phyloP scores from a whole-genome alignment of 2,888 invertebrate genomes.

The Cheilosia grossa region DNA sequence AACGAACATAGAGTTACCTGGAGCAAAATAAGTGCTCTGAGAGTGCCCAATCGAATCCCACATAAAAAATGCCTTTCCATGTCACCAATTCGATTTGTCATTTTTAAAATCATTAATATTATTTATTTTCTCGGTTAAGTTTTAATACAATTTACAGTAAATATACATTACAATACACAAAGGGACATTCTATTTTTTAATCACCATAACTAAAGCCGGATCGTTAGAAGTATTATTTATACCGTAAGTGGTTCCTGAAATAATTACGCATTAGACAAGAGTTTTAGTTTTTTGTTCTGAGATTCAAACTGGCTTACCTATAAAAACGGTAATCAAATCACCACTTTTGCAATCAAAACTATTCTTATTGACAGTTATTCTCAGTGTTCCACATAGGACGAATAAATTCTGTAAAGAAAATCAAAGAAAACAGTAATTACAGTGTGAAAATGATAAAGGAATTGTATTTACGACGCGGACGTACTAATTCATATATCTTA shows the following conservation, averaged over 20 bases:
- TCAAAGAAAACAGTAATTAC: not conserved
- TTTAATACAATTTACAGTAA: slow-evolving; percentile 5
- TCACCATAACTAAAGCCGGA: slow-evolving; percentile 69
- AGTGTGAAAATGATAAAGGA: not conserved
- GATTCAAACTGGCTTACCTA: slow-evolving; percentile 30
- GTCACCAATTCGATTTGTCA: too few species aligned
- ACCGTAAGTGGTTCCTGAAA: slow-evolving; percentile 44
- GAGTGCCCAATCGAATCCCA: too few species aligned
- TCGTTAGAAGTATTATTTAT: slow-evolving; percentile 56
- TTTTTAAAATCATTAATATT: too few species aligned
- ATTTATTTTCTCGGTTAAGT: not conserved
- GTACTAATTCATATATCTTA: slow-evolving; percentile 50
- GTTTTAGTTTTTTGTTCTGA: too few species aligned
- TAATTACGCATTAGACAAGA: not conserved
- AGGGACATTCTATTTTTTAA: slow-evolving; percentile 34
- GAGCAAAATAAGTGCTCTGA: too few species aligned
- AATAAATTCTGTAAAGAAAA: slow-evolving; percentile 48
- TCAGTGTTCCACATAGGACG: slow-evolving; percentile 43
- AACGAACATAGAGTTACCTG: too few species aligned
- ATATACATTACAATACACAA: slow-evolving; percentile 8
- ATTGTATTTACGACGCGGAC: not conserved
- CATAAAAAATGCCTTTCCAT: too few species aligned
- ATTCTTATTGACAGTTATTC: slow-evolving; percentile 35
- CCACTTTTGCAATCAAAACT: slow-evolving; percentile 50
- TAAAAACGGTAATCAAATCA: slow-evolving; percentile 59